Evolutionary conservation across 2,113 vertebrate genomes (phyloP).

Genomic region (Eulemur macaco): DNA sequence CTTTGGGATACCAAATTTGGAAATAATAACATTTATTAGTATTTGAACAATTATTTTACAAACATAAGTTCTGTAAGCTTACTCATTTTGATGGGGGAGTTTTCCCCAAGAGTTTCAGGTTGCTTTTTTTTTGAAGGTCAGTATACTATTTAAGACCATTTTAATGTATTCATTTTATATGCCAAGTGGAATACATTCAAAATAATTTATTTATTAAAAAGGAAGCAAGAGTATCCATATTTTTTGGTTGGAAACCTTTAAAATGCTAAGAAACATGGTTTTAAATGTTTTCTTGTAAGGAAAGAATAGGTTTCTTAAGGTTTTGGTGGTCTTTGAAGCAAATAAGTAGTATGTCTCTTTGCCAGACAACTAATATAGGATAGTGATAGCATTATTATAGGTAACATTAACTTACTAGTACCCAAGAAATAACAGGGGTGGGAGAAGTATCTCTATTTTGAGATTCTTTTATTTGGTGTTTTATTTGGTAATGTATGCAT

Average conservation of each 20-base stretch:
- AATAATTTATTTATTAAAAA: background rate
- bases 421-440: background rate
- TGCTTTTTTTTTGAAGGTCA: background rate
- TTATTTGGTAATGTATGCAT: background rate
- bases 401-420: background rate
- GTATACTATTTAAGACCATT: background rate
- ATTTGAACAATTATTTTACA: slow-evolving; percentile 40
- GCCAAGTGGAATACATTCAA: background rate
- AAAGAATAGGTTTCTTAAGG: background rate
- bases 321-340: slow-evolving; percentile 3
- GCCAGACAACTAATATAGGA: background rate
- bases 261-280: slow-evolving; percentile 31
- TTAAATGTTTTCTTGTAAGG: background rate
- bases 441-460: background rate
- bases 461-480: slow-evolving; percentile 30
- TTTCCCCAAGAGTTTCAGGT: background rate
- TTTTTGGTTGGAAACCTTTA: slow-evolving; percentile 22
- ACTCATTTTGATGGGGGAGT: background rate
- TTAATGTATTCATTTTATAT: background rate
- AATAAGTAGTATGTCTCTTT: background rate
- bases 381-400: background rate
- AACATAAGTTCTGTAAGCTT: background rate
- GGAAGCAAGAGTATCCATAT: background rate
- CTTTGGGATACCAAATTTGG: background rate
- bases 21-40: slow-evolving; percentile 41